Evolutionary conservation across 2,797 vertebrate species (phyloP), one percentile per base, ranked within the genome.

Genomic region (Carapus acus): DNA sequence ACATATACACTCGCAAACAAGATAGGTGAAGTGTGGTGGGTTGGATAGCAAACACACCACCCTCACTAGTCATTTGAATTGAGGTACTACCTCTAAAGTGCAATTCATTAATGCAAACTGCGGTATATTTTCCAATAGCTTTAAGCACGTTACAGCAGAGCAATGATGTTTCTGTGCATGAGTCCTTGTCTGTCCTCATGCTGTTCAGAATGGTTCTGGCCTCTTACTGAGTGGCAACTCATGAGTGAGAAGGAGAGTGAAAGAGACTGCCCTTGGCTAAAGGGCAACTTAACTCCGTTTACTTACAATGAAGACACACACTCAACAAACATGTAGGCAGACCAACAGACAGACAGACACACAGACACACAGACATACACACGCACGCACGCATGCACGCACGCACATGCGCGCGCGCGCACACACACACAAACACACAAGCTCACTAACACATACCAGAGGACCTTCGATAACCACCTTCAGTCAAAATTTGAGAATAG

Each of bases 191-290:
- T 59, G 68, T 42, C 55, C 62, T 55, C 67, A 47, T 59, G 65
- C 78, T 68, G 67, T 50, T 63, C 52, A 52, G 67, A 71, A 71
- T 66, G 58, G 77, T 74, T 72, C 47, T 63, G 69, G 62, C 58
- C 73, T 83, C 83, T 83, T 72, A 84, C 76, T 80, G 83, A 81
- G 80, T 77, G 85, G 72, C 81, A 81, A 83, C 79, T 83, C 83
- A 78, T 84, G 83, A 78, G 84, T 84, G 82, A 87, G 77, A 84
- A 75, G 69, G 79, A 64, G 74, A 78, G 31, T 7, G 31, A 71
- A 74, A 74, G 76, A 71, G 77, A 80, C 73, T 68, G 84, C 86
- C 85, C 71, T 20, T 11, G 84, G 87, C 85, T 70, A 78, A 71
- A 82, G 83, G 81, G 71, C 85, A 83, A 74, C 79, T 87, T 82